A percentile compares a stretch with the other conserved stretches of the same genome.
phyloP scores from a whole-genome alignment of 2,888 invertebrate species.

The Aspidapion aeneum region DNA sequence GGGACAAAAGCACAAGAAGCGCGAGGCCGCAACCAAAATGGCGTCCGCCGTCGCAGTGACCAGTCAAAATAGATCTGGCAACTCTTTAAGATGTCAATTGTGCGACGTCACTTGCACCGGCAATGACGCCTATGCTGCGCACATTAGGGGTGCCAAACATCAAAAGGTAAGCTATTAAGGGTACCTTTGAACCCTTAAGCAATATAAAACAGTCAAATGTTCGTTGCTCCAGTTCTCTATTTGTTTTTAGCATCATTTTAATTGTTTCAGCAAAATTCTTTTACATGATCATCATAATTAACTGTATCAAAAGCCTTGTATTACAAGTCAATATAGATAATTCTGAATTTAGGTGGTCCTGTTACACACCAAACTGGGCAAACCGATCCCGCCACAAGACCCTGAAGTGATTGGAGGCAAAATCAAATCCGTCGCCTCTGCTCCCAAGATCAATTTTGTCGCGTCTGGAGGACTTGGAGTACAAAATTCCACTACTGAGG shows the following conservation, averaged over 20 bases:
- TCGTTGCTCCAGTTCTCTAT: no score
- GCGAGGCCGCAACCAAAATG: conserved; percentile 83
- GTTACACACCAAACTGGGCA: conserved; percentile 94
- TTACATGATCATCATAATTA: no score
- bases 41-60: conserved; percentile 62
- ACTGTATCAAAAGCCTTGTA: no score
- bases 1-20: conserved; percentile 98
- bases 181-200: no score
- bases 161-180: conserved; percentile 75
- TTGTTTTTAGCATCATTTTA: no score
- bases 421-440: conserved; percentile 55
- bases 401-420: conserved; percentile 76
- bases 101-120: conserved; percentile 99
- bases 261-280: no score
- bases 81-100: conserved; percentile 87
- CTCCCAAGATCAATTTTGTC: conserved; percentile 83
- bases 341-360: conserved; percentile 66
- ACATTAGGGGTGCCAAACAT: conserved; percentile 97
- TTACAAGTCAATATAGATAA: no score
- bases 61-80: conserved; percentile 60
- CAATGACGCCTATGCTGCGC: conserved; percentile 96
- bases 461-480: conserved; percentile 71
- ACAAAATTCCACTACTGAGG: conserved; percentile 30
- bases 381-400: conserved; percentile 94
- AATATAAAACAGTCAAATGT: no score